Conservation (phyloP, 2,888 invertebrate genomes). For the Zygogramma bicolorata region DNA sequence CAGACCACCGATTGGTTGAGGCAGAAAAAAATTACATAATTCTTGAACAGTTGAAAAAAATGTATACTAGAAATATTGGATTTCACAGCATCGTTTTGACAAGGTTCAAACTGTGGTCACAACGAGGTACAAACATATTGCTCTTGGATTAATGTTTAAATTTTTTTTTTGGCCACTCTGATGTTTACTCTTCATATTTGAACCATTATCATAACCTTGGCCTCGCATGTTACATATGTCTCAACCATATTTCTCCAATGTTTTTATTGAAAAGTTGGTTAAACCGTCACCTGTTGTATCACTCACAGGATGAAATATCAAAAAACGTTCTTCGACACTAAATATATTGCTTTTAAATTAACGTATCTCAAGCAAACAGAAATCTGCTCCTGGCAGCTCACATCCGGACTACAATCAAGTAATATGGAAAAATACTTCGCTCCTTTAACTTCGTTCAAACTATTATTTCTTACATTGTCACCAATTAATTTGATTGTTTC, state of each 20-base stretch:
- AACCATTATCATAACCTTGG: background rate
- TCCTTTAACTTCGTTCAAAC: background rate
- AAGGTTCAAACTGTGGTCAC: background rate
- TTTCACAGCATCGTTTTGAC: background rate
- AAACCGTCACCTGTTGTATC: no score
- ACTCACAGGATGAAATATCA: background rate
- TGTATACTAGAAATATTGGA: background rate
- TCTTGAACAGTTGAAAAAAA: background rate
- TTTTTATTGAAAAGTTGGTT: no score
- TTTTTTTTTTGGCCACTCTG: background rate
- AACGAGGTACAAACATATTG: background rate
- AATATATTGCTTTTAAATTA: background rate
- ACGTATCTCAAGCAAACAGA: no score
- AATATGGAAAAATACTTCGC: background rate
- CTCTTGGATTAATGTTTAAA: background rate
- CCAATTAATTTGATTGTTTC: background rate
- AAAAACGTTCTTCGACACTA: background rate
- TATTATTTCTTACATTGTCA: background rate
- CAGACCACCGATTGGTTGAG: slow-evolving; percentile 10
- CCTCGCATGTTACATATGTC: background rate
- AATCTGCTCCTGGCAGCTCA: no score
- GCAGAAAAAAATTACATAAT: background rate
- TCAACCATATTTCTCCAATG: background rate
- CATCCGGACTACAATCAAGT: no score
- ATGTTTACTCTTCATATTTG: background rate